A percentile compares a stretch with the other conserved stretches of the same genome.
Conservation (phyloP, 1,140 invertebrate genomes). For the Nasonia longicornis region DNA sequence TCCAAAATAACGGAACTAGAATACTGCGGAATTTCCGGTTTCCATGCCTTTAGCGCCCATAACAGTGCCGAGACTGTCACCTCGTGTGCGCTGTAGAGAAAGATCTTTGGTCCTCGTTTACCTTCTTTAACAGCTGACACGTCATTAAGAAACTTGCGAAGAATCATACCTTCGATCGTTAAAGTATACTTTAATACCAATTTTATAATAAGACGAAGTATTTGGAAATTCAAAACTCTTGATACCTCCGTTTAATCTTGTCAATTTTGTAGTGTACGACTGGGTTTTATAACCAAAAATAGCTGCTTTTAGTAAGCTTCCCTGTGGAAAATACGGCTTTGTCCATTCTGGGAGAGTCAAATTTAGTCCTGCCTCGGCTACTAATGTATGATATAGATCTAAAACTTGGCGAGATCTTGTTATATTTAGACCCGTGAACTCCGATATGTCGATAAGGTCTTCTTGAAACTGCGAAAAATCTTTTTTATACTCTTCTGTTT, state of each 20-base stretch:
- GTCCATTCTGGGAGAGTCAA: background rate
- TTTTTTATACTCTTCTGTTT: background rate
- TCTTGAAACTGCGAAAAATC: background rate
- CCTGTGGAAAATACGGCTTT: background rate
- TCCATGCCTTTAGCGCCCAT: slow-evolving; percentile 74
- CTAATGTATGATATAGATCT: background rate
- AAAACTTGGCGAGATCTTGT: background rate
- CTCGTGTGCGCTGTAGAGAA: slow-evolving; percentile 77
- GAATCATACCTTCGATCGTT: slow-evolving; percentile 39
- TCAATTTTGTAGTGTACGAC: background rate
- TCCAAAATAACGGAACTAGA: slow-evolving; percentile 66
- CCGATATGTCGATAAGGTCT: background rate
- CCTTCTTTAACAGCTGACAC: slow-evolving; percentile 19
- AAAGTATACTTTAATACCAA: background rate
- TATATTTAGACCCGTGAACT: background rate
- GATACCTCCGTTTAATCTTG: background rate
- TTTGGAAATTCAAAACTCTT: background rate
- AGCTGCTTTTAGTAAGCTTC: background rate
- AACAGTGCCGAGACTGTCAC: slow-evolving; percentile 77
- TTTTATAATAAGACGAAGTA: too few species aligned
- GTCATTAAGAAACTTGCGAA: slow-evolving; percentile 50
- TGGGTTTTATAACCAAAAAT: background rate
- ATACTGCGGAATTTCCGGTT: slow-evolving; percentile 70
- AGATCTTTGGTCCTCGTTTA: slow-evolving; percentile 66
- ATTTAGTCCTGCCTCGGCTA: background rate